Percentiles rank a stretch among this genome's conserved stretches.
Conservation (phyloP, 2,113 vertebrate species). For the Psammodynastes pulverulentus region DNA sequence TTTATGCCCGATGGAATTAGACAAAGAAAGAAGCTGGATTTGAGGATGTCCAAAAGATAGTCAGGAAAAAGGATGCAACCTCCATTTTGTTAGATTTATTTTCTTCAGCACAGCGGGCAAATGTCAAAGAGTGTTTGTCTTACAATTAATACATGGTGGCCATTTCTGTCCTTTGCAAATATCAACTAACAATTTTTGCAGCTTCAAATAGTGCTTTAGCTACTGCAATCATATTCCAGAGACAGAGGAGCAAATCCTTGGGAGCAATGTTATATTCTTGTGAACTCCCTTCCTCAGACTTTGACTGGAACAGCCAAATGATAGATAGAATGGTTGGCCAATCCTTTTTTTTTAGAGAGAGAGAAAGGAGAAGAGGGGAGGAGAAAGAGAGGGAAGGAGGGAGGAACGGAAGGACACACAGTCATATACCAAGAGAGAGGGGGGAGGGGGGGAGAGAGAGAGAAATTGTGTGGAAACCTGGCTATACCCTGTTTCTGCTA, state of each 20-base stretch:
- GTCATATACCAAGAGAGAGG: too few species aligned
- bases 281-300: not conserved
- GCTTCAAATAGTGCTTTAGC: not conserved
- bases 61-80: not conserved
- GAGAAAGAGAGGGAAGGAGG: accelerated
- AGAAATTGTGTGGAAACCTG: not conserved
- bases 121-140: not conserved
- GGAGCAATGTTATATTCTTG: not conserved
- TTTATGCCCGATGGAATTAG: not conserved
- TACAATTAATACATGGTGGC: not conserved
- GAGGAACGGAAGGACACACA: too few species aligned
- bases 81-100: not conserved
- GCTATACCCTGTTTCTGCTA: not conserved
- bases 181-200: not conserved
- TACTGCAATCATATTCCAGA: not conserved
- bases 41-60: not conserved
- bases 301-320: not conserved
- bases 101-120: not conserved
- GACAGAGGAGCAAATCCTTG: not conserved
- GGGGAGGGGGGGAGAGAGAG: not conserved
- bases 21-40: not conserved
- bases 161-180: not conserved
- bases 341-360: not conserved
- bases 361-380: not conserved
- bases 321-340: not conserved